These are phyloP conservation scores for Cryptosula pallasiana DNA, from an alignment of 2,888 invertebrate genomes.

Conservation along the genomic window DNA sequence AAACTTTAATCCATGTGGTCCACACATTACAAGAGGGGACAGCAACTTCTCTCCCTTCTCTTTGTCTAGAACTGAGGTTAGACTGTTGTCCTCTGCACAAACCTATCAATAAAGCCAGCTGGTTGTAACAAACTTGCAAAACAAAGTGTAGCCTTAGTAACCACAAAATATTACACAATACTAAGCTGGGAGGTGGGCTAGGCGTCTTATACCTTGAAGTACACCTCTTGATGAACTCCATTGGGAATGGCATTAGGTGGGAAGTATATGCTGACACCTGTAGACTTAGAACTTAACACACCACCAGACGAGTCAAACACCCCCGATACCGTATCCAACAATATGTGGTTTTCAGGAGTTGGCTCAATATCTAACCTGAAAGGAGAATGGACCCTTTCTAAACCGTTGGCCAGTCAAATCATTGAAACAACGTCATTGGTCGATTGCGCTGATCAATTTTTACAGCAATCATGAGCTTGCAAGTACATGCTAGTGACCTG, in stretches of 20 bases:
- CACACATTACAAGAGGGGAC: slow-evolving; percentile 92
- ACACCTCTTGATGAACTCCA: slow-evolving; percentile 81
- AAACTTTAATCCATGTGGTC: slow-evolving; percentile 86
- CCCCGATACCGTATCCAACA: slow-evolving; percentile 50
- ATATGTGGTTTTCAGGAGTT: slow-evolving; percentile 39
- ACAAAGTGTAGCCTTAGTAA: no score
- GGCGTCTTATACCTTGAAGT: slow-evolving; percentile 78
- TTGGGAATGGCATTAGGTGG: slow-evolving; percentile 80
- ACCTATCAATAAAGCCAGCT: no score
- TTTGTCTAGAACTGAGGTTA: slow-evolving; percentile 75
- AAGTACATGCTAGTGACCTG: no score
- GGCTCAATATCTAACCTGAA: slow-evolving; percentile 30
- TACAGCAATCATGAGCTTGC: no score
- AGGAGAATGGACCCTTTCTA: no score
- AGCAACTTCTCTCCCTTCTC: slow-evolving; percentile 91
- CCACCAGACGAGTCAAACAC: slow-evolving; percentile 60
- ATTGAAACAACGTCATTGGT: no score
- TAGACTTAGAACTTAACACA: slow-evolving; percentile 75
- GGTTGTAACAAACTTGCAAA: no score
- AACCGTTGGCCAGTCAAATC: no score
- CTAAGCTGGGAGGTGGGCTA: no score
- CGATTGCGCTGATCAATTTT: no score
- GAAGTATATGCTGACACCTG: slow-evolving; percentile 83
- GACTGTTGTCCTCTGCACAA: slow-evolving; percentile 63
- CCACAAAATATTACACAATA: no score